Evolutionary conservation across 2,113 vertebrate genomes (phyloP).

Genomic region (Protobothrops mucrosquamatus): DNA sequence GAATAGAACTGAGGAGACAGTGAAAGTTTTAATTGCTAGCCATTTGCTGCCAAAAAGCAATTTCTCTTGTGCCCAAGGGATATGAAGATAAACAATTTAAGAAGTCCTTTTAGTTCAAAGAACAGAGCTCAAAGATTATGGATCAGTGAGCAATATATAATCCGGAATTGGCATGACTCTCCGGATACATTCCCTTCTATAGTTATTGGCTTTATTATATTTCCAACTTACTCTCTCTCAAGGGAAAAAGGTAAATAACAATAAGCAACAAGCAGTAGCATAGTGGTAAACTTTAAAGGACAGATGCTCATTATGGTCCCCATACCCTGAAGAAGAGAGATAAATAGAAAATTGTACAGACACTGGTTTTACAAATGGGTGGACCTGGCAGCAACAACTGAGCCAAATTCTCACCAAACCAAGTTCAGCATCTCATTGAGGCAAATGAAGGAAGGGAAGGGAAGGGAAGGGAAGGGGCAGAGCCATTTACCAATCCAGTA

Average conservation of each 20-base stretch:
- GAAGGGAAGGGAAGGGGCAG: no score
- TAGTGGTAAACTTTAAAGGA: background rate
- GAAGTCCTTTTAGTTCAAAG: background rate
- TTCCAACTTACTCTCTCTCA: background rate
- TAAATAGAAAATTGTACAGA: background rate
- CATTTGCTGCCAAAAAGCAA: constrained; percentile 25
- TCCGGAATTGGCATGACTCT: background rate
- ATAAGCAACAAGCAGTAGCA: background rate
- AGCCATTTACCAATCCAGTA: background rate
- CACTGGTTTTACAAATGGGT: background rate
- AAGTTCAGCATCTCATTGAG: background rate
- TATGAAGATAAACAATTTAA: background rate
- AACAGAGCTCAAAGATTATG: background rate
- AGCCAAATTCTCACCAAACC: background rate
- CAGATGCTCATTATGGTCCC: background rate
- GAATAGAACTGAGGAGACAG: constrained; percentile 1
- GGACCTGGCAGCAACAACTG: background rate
- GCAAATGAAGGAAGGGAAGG: background rate
- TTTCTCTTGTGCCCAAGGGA: constrained; percentile 1
- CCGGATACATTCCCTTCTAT: background rate
- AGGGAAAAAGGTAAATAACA: background rate
- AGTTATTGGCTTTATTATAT: background rate
- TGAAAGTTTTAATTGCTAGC: constrained; percentile 20
- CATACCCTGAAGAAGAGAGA: background rate
- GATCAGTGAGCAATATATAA: background rate